Evolutionary conservation across 2,888 invertebrate genomes (phyloP).

Genomic region (Dioctria linearis): DNA sequence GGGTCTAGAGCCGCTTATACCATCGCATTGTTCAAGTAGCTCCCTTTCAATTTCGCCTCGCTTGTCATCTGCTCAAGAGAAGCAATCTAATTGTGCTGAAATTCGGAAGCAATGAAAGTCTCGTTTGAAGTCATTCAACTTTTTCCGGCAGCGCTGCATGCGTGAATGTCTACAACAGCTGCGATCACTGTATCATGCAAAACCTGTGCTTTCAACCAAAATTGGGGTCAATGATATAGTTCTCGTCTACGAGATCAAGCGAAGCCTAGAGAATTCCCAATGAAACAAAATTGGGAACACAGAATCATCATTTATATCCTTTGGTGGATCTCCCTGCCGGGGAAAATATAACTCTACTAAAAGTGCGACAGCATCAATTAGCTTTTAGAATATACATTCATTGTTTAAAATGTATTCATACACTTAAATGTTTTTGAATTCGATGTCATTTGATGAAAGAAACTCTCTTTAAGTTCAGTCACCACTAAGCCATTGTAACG

Average conservation of each 20-base stretch:
- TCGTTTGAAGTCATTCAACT: background rate
- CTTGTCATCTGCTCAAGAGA: background rate
- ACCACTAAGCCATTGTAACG: too few relatives aligned
- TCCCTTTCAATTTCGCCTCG: background rate
- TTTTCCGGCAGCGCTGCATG: slow-evolving; percentile 3
- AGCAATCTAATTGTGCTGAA: background rate
- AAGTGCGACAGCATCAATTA: too few relatives aligned
- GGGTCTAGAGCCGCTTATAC: background rate
- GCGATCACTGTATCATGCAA: background rate
- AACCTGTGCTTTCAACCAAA: background rate
- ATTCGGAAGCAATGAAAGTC: background rate
- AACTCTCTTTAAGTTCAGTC: too few relatives aligned
- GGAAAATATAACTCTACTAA: too few relatives aligned
- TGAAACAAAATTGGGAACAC: background rate
- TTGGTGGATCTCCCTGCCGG: background rate
- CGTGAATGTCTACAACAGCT: slow-evolving; percentile 4
- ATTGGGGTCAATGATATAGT: background rate
- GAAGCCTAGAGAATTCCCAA: background rate
- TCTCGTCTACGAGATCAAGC: background rate
- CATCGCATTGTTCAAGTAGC: background rate
- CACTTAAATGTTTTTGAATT: too few relatives aligned
- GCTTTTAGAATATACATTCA: too few relatives aligned
- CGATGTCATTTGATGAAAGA: too few relatives aligned
- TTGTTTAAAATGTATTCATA: too few relatives aligned
- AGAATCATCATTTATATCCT: background rate